Evolutionary conservation across 1,140 invertebrate species (phyloP), one percentile per base, ranked within the genome.

Genomic region (Cecropterus lyciades): DNA sequence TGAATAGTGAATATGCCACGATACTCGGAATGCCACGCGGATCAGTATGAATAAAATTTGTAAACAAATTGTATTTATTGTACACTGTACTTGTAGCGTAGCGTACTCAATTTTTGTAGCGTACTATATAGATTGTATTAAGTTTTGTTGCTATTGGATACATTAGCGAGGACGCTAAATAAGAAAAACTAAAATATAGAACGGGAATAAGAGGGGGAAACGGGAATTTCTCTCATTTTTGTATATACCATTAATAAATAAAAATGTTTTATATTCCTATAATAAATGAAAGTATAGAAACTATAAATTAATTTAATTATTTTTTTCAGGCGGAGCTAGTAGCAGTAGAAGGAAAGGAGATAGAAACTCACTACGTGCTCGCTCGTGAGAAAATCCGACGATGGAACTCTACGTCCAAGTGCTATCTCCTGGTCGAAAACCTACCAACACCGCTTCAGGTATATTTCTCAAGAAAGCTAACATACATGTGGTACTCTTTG

Each of bases 361-460:
- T 95, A 43, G 94, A 95, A 79, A 94, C 94, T 56, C 94, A 95
- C 79, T 95, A 95, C 82, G 94, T 95, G 0, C 79, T 95, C n/a
- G 94, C 94, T 0, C 87, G 93, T 24, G 94, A 95, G 76, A 91
- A 93, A 1, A 93, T 95, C 42, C 85, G 93, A 10, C 93, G 94
- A 67, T 95, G 94, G 94, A 95, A 95, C 73, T 95, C 94, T 0
- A 93, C 94, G 0, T 94, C 94, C 0, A 93, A 94, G 57, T 95
- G 94, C 72, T 95, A 95, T 76, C 83, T 95, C 0, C 90, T 95
- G 3, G 93, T 95, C 13, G 94, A 95, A 75, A 94, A 94, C 40
- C 83, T 95, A 15, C 94, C 94, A 16, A 93, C 93, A 53, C 93
- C 94, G 5, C 72, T 94, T 42, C 92, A 94, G 91, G 94, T 94